Conservation (phyloP, 2,888 invertebrate genomes). For the Drosophila picticornis region DNA sequence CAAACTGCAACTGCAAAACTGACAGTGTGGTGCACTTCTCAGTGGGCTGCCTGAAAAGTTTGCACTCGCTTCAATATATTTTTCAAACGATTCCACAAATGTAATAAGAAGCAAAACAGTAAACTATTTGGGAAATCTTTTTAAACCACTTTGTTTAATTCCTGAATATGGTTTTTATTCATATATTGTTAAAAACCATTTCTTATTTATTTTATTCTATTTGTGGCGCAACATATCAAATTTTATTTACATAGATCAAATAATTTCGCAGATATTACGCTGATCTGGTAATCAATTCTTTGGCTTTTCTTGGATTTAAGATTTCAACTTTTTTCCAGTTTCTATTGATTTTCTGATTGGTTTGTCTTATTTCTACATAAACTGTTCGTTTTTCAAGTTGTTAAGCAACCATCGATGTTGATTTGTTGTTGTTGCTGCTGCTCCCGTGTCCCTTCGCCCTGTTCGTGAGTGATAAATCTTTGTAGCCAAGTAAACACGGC, state of each 20-base stretch:
- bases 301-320: background rate
- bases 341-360: background rate
- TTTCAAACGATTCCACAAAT: background rate
- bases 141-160: background rate
- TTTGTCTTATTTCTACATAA: background rate
- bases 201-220: background rate
- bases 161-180: background rate
- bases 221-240: background rate
- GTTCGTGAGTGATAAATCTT: slow-evolving; percentile 66
- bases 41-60: slow-evolving; percentile 21
- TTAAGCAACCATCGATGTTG: slow-evolving; percentile 19
- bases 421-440: slow-evolving; percentile 16
- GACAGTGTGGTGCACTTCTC: background rate
- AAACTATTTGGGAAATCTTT: background rate
- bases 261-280: background rate
- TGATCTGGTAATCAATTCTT: background rate
- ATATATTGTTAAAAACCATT: background rate
- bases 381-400: background rate
- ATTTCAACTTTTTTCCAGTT: background rate
- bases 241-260: background rate
- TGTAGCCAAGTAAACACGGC: slow-evolving; percentile 61
- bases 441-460: slow-evolving; percentile 6
- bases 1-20: slow-evolving; percentile 17
- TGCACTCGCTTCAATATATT: background rate
- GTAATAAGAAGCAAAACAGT: background rate